Evolutionary conservation across 2,797 vertebrate species (phyloP).

Genomic region (Muscicapa striata): DNA sequence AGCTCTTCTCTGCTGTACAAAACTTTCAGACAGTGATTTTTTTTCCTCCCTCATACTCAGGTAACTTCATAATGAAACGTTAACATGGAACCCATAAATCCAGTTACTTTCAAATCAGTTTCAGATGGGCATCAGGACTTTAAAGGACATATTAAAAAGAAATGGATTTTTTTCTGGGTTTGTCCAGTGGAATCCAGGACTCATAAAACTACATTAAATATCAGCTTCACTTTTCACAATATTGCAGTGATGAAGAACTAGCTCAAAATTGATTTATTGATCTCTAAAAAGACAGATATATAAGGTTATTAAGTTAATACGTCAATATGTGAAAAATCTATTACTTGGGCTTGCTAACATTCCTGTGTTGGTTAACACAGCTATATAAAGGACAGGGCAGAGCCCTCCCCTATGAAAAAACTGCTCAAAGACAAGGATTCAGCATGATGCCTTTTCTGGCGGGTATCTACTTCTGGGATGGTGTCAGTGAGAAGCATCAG

Average conservation of each 20-base stretch:
- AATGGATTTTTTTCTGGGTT: neutral
- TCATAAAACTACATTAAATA: slow-evolving; percentile 34
- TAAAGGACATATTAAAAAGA: neutral
- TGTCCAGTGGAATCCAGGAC: neutral
- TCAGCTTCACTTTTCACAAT: slow-evolving; percentile 5
- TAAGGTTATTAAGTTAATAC: slow-evolving; percentile 31
- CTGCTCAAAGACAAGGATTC: neutral
- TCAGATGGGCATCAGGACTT: neutral
- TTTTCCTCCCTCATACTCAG: neutral
- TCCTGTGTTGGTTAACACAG: neutral
- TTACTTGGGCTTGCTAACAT: slow-evolving; percentile 12
- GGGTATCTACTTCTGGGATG: neutral
- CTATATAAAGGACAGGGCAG: neutral
- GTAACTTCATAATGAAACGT: neutral
- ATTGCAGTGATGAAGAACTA: slow-evolving; percentile 17
- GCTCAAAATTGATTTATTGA: slow-evolving; percentile 36
- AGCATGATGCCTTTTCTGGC: neutral
- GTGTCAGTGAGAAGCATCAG: neutral
- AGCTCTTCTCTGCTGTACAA: neutral
- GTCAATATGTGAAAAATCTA: slow-evolving; percentile 19
- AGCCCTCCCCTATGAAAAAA: neutral
- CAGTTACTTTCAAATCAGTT: slow-evolving; percentile 25
- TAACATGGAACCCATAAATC: slow-evolving; percentile 19
- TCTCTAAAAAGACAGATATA: slow-evolving; percentile 34
- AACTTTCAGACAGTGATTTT: neutral